Evolutionary conservation across 2,888 invertebrate genomes (phyloP), one percentile per base, ranked within the genome.

Genomic region (Caenorhabditis drosophilae): DNA sequence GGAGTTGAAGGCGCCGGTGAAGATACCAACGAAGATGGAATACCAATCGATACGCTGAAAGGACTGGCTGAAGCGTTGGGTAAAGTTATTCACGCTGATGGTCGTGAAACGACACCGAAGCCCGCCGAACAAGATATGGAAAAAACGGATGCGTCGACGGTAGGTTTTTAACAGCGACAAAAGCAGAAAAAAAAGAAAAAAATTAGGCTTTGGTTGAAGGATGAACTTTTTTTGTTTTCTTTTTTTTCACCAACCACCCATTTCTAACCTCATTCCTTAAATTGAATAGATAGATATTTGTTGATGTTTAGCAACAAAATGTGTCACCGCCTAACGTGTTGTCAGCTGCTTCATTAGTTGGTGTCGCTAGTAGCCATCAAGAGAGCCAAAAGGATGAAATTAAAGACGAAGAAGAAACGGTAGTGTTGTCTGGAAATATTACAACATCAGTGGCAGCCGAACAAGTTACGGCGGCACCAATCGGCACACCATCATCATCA

Each of bases 31-130:
- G 41, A 48, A 15, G 57, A 58, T 26, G 63, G 53, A 4, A 72
- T 73, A 20, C 79, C 77, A 27, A 75, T 80, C 11, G 79, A 80
- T 48, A 80, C 79, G 22, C 48, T 80, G 31, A 72, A 69, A 36
- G 80, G 76, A 38, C 53, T 80, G 44, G 79, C 78, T 4, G 70
- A 74, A 47, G 80, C 80, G 4, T 56, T 80, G 1, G 76, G 77
- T 20, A 78, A 77, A 56, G 75, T 76, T 16, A 77, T 77, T 27
- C 70, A 77, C 50, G 54, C 73, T 20, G 77, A 77, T 27, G 61
- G 64, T 22, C 45, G 76, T 34, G 76, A 76, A 41, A 67, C 75
- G 23, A 70, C 74, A 9, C 73, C 73, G 7, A 62, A 69, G 48
- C 73, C 73, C 12, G 57, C 68, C 12, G 57, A 57, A 26, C 57